These are phyloP conservation scores for Intellagama lesueurii DNA, from an alignment of 2,797 vertebrate species.

Conservation along the genomic window DNA sequence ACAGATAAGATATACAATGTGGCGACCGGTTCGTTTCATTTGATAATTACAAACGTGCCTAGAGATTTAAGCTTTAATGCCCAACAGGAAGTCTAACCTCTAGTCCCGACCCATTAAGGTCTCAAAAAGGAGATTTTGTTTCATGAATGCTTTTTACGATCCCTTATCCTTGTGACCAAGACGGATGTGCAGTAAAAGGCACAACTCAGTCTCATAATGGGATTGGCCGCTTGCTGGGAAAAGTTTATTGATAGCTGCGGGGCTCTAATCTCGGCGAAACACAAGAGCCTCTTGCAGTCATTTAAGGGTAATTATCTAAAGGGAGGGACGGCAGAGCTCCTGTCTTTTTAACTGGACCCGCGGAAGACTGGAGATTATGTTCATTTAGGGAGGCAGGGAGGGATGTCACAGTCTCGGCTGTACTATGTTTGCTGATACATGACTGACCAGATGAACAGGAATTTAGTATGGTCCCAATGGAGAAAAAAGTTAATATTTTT, in stretches of 20 bases:
- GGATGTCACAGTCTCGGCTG: conserved; percentile 5
- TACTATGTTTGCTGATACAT: conserved; percentile 67
- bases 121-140: conserved; percentile 44
- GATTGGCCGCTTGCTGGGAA: conserved; percentile 79
- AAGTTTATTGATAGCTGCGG: conserved; percentile 86
- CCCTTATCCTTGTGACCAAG: conserved; percentile 66
- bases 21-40: not conserved
- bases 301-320: conserved; percentile 89
- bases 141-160: conserved; percentile 64
- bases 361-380: conserved; percentile 83
- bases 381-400: conserved; percentile 63
- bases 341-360: conserved; percentile 81
- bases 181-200: conserved; percentile 77
- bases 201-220: conserved; percentile 67
- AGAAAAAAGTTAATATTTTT: not conserved
- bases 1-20: not conserved
- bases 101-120: conserved; percentile 38
- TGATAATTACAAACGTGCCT: not conserved
- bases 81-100: conserved; percentile 28
- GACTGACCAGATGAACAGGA: conserved; percentile 35
- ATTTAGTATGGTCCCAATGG: not conserved
- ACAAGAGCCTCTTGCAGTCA: conserved; percentile 84
- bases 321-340: conserved; percentile 77
- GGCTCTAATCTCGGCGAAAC: conserved; percentile 91
- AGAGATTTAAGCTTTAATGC: not conserved